Evolutionary conservation across 2,888 invertebrate genomes (phyloP).

Genomic region (Andrena flavipes): DNA sequence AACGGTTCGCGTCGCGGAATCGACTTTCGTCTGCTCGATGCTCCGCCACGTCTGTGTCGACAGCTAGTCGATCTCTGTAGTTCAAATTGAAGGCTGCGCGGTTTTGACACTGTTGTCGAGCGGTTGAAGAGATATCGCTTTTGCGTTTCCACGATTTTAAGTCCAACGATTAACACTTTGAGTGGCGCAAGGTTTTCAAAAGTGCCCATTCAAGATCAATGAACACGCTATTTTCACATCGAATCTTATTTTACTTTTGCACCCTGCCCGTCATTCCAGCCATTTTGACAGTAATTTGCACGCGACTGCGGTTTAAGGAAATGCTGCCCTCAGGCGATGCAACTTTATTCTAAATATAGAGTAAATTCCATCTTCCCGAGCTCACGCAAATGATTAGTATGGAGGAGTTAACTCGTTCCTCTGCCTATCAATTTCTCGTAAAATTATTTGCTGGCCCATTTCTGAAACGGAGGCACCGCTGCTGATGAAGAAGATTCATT

Average conservation of each 20-base stretch:
- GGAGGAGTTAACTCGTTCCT: slow-evolving; percentile 34
- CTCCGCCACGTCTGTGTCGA: neutral
- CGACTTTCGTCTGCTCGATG: slow-evolving; percentile 28
- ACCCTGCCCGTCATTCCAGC: neutral
- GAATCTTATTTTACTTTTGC: too few species aligned
- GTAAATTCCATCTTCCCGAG: slow-evolving; percentile 33
- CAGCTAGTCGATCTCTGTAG: too few species aligned
- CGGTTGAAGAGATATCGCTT: too few species aligned
- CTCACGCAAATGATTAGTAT: slow-evolving; percentile 48
- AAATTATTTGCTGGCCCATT: slow-evolving; percentile 49
- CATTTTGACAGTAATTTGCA: slow-evolving; percentile 19
- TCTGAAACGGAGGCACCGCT: slow-evolving; percentile 37
- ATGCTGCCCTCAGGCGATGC: slow-evolving; percentile 3
- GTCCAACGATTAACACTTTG: too few species aligned
- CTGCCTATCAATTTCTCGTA: slow-evolving; percentile 43
- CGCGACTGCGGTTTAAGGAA: slow-evolving; percentile 1
- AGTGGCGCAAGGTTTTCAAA: too few species aligned
- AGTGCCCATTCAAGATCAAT: too few species aligned
- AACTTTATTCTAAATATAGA: slow-evolving; percentile 31
- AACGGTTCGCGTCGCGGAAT: slow-evolving; percentile 27
- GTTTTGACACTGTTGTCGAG: too few species aligned
- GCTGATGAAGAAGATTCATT: slow-evolving; percentile 34
- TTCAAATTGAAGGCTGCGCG: too few species aligned
- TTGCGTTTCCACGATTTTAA: too few species aligned
- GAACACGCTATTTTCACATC: neutral